Conservation (phyloP, 2,797 vertebrate species). For the Centroberyx gerrardi region DNA sequence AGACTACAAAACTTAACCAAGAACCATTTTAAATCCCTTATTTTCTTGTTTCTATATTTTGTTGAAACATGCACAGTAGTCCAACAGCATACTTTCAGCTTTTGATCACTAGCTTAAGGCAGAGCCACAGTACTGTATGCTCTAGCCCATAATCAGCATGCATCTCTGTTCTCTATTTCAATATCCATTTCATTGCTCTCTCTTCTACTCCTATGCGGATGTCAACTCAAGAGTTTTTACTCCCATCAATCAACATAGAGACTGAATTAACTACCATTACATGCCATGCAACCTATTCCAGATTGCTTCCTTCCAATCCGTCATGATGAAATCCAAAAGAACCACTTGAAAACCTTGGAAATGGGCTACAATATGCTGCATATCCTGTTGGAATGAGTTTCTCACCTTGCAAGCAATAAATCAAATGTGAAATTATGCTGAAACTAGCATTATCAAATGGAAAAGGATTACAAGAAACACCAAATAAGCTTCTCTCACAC, state of each 20-base stretch:
- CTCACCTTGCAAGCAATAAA: constrained; percentile 63
- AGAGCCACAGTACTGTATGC: constrained; percentile 5
- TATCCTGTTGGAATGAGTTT: constrained; percentile 66
- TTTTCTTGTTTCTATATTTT: too few species aligned
- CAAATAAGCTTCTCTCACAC: constrained; percentile 22
- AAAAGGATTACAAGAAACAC: constrained; percentile 39
- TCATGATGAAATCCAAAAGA: constrained; percentile 69
- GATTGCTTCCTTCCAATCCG: constrained; percentile 60
- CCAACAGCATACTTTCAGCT: too few species aligned
- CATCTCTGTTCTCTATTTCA: constrained; percentile 41
- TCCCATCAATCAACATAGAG: constrained; percentile 66
- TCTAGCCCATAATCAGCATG: constrained; percentile 43
- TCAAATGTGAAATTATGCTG: constrained; percentile 68
- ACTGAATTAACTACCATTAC: constrained; percentile 68
- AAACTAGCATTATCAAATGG: constrained; percentile 54
- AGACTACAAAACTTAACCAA: too few species aligned
- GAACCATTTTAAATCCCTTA: too few species aligned
- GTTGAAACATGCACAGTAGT: too few species aligned
- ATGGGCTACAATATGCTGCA: constrained; percentile 52
- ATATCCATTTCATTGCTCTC: constrained; percentile 33
- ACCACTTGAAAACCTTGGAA: constrained; percentile 68
- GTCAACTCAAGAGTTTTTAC: constrained; percentile 50
- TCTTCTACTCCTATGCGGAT: constrained; percentile 41
- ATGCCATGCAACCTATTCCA: constrained; percentile 68
- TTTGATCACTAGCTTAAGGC: neutral